Base-by-base conservation (phyloP, 1,140 invertebrate species). In the Panagrolaimus sp. region DNA sequence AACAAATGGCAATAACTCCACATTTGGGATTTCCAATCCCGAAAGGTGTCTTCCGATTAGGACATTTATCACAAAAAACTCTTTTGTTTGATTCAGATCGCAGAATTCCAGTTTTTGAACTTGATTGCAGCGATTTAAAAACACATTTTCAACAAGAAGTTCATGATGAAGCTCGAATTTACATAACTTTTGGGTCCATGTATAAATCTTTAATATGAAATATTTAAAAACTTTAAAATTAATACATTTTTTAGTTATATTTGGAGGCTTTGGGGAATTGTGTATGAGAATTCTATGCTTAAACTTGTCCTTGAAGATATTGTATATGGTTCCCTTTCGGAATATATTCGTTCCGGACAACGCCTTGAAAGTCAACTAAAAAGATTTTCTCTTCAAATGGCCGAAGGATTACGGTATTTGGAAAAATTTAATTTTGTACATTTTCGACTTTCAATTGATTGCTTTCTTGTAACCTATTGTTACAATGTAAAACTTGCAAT, bases 1-100 rank as follows among this genome's bases (percentile, higher is more conserved):
- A 55, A n/a, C 52, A 28, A 10, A 55, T 55, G 52, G 52, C 52
- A 21, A 55, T 55, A n/a, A 55, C 52, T 12, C 52, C 52, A n/a
- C 21, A 28, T 55, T 55, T 55, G 52, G 21, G 21, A 2, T 55
- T 55, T 55, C 52, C 52, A 28, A 55, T 55, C n/a, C 17, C 12
- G 2, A 28, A 55, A 10, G 52, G 52, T 1, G 28, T 28, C 7
- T 55, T 55, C n/a, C 28, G 21, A 1, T n/a, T 55, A 28, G 52
- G 52, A 15, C 21, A 24, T 55, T 55, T 55, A 28, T 15, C 52
- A 9, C 52, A 55, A n/a, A 55, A 55, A 55, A 55, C 52, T 21
- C 52, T 55, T 10, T 24, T 24, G 9, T 55, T 55, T n/a, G 52
- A 55, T 21, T 21, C 21, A n/a, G 28, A 55, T n/a, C 8, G 52